phyloP scores from a whole-genome alignment of 2,888 invertebrate genomes.

The Drepanosiphum platanoidis region DNA sequence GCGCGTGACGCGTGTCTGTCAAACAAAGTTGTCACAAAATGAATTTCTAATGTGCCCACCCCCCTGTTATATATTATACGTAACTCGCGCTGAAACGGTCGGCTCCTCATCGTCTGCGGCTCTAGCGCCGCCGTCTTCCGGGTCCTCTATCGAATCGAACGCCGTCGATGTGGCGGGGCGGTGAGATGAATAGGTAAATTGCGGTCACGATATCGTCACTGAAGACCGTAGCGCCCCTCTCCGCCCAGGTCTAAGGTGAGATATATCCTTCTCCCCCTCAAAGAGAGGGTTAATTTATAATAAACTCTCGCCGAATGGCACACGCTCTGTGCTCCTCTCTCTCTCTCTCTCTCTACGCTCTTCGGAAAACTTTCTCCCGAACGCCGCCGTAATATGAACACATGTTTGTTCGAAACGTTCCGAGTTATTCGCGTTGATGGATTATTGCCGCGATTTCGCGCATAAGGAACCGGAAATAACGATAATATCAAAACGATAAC shows the following conservation, averaged over 20 bases:
- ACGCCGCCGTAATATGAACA: not conserved
- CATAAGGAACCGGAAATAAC: not conserved
- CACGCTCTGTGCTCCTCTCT: no score
- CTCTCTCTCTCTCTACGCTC: no score
- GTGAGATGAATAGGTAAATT: no score
- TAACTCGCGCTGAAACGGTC: not conserved
- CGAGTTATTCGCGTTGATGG: not conserved
- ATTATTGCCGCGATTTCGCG: not conserved
- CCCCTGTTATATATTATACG: not conserved
- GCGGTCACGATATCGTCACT: no score
- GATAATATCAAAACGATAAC: not conserved
- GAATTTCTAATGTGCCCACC: not conserved
- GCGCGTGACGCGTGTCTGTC: not conserved
- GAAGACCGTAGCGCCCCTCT: no score
- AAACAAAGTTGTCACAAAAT: not conserved
- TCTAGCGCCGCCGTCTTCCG: not conserved
- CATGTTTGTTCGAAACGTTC: not conserved
- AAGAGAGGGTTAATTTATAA: slow-evolving; percentile 7
- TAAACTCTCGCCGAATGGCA: not conserved
- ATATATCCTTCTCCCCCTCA: not conserved
- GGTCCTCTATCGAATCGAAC: no score
- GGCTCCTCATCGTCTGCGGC: no score
- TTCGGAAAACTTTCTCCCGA: slow-evolving; percentile 18
- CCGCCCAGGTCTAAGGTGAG: not conserved
- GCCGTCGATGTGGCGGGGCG: no score